Evolutionary conservation across 1,140 invertebrate genomes (phyloP).

Genomic region (Bursaphelenchus mucronatus): DNA sequence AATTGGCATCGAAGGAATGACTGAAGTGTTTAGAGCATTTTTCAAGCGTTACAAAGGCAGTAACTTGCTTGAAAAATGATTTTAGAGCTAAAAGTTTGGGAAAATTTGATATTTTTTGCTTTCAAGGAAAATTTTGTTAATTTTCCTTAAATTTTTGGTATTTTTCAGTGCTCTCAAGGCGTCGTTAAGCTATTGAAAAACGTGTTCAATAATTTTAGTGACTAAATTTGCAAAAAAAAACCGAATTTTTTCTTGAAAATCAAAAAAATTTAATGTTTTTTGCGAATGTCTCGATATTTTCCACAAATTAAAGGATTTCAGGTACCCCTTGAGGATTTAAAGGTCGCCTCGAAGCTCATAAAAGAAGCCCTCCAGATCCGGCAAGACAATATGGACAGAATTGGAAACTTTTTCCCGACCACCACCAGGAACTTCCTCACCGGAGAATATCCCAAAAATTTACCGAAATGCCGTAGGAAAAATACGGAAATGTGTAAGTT

Average conservation of each 20-base stretch:
- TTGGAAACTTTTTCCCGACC: conserved; percentile 51
- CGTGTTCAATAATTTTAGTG: no score
- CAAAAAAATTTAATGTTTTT: background rate
- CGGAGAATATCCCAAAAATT: conserved; percentile 51
- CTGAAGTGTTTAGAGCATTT: background rate
- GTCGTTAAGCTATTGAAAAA: no score
- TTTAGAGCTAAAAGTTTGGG: no score
- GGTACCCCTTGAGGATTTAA: conserved; percentile 58
- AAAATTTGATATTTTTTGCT: background rate
- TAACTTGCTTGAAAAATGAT: background rate
- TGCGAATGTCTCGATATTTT: conserved; percentile 5
- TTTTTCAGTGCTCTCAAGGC: no score
- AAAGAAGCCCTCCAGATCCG: conserved; percentile 54
- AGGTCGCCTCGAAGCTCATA: conserved; percentile 42
- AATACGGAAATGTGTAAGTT: conserved; percentile 59
- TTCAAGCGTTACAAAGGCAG: conserved; percentile 8
- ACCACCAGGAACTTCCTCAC: conserved; percentile 53
- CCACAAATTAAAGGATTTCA: conserved; percentile 29
- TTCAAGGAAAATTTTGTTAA: no score
- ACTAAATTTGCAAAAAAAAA: no score
- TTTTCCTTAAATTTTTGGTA: background rate
- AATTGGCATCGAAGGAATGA: background rate
- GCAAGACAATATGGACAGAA: conserved; percentile 56
- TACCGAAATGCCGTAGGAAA: conserved; percentile 55
- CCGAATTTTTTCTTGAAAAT: no score